A percentile compares a stretch with the other conserved stretches of the same genome.
phyloP scores from a whole-genome alignment of 1,140 invertebrate species.

The Acromyrmex heyeri region DNA sequence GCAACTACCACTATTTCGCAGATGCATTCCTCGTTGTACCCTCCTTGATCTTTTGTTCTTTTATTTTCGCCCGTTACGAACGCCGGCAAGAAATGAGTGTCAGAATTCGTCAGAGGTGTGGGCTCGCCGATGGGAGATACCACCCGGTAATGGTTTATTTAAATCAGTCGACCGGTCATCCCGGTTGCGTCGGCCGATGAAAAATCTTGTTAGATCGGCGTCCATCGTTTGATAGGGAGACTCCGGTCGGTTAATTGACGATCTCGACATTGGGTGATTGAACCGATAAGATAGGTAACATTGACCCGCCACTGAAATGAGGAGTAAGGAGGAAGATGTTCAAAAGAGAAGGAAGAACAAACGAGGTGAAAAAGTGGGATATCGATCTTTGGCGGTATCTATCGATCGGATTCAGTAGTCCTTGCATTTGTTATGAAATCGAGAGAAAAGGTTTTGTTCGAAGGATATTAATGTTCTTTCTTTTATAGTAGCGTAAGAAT shows the following conservation, averaged over 20 bases:
- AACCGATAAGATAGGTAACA: constrained; percentile 40
- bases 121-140: constrained; percentile 77
- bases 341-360: neutral
- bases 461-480: neutral
- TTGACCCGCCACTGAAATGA: neutral
- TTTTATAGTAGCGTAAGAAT: neutral
- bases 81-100: constrained; percentile 68
- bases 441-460: neutral
- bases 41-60: neutral
- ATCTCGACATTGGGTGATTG: constrained; percentile 59
- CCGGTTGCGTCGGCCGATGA: constrained; percentile 52
- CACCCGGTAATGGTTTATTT: constrained; percentile 81
- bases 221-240: constrained; percentile 72
- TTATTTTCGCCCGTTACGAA: constrained; percentile 36
- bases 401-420: constrained; percentile 36
- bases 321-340: neutral
- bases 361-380: neutral
- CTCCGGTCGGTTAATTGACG: constrained; percentile 76
- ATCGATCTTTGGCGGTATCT: constrained; percentile 16
- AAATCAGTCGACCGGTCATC: constrained; percentile 74
- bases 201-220: constrained; percentile 76
- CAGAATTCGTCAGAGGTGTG: constrained; percentile 76
- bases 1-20: constrained; percentile 36
- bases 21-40: constrained; percentile 29
- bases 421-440: constrained; percentile 51